Evolutionary conservation across 2,113 vertebrate genomes (phyloP).

Genomic region (Orthonyx spaldingii): DNA sequence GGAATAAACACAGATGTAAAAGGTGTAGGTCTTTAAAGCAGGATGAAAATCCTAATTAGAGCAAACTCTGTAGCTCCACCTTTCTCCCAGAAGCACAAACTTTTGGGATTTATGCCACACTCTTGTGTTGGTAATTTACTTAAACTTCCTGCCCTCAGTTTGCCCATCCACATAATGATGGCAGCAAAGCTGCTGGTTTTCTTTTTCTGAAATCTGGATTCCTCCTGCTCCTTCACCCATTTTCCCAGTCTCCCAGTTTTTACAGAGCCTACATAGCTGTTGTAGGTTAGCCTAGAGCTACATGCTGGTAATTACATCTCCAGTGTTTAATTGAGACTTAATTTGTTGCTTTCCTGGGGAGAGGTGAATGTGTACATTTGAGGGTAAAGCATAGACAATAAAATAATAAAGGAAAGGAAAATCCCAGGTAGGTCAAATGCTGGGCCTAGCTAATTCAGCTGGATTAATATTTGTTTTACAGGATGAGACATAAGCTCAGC

Average conservation of each 20-base stretch:
- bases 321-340: background rate
- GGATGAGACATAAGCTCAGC: background rate
- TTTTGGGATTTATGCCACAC: background rate
- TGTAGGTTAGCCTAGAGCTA: background rate
- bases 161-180: background rate
- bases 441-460: background rate
- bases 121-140: background rate
- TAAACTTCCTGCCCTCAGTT: background rate
- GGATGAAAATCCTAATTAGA: background rate
- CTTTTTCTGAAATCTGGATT: background rate
- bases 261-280: background rate
- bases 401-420: background rate
- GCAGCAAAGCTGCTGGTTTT: background rate
- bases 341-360: background rate
- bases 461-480: background rate
- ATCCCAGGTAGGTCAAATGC: background rate
- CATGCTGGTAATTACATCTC: background rate
- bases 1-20: background rate
- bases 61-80: background rate
- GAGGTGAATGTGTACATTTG: background rate
- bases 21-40: background rate
- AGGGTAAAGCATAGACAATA: background rate
- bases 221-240: background rate
- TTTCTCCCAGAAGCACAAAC: background rate
- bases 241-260: background rate